Conservation (phyloP, 2,888 invertebrate species). For the Cryptocheilus praepositus region DNA sequence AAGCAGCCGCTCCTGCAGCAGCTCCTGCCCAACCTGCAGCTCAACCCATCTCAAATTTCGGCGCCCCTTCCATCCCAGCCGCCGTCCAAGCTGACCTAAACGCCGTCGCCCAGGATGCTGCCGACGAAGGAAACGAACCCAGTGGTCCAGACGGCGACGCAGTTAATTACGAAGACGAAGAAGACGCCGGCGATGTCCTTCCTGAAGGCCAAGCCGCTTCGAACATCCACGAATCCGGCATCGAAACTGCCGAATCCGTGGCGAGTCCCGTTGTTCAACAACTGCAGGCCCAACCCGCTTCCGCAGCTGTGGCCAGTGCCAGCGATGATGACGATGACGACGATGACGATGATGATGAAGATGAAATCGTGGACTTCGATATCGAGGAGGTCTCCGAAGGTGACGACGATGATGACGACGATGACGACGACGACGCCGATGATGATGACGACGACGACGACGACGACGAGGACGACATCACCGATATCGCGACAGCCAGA, state of each 20-base stretch:
- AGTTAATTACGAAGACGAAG: constrained; percentile 66
- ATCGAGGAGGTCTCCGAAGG: constrained; percentile 73
- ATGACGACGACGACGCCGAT: constrained; percentile 82
- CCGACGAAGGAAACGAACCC: constrained; percentile 64
- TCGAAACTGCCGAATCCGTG: constrained; percentile 70
- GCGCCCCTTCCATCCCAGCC: constrained; percentile 59
- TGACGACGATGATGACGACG: constrained; percentile 79
- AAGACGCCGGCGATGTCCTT: constrained; percentile 67
- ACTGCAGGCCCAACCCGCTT: constrained; percentile 22
- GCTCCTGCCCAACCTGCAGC: constrained; percentile 67
- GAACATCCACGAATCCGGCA: constrained; percentile 71
- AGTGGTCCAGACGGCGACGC: constrained; percentile 61
- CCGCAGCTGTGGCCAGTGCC: constrained; percentile 64
- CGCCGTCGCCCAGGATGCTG: constrained; percentile 70
- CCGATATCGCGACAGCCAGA: constrained; percentile 82
- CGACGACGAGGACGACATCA: constrained; percentile 81
- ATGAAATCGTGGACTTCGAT: constrained; percentile 75
- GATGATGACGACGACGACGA: constrained; percentile 82
- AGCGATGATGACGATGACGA: constrained; percentile 79
- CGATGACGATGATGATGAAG: constrained; percentile 82
- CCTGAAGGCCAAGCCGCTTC: constrained; percentile 72
- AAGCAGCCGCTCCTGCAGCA: constrained; percentile 71
- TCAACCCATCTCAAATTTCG: no score
- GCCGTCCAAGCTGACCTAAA: constrained; percentile 66
- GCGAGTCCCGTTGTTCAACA: constrained; percentile 53